phyloP scores from a whole-genome alignment of 2,113 vertebrate species.

The Phycodurus eques region DNA sequence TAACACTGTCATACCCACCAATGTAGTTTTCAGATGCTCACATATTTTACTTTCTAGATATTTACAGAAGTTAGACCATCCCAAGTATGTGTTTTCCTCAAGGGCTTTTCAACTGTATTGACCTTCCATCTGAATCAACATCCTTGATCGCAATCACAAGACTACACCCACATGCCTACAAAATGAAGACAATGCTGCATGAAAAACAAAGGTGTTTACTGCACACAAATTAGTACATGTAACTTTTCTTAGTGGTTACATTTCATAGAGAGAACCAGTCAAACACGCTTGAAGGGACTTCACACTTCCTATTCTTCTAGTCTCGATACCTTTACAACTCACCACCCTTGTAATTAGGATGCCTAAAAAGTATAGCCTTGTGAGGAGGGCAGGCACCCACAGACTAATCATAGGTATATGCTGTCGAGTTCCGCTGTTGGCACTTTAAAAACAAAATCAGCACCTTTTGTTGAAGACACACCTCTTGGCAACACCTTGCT shows the following conservation, averaged over 20 bases:
- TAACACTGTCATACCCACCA: background rate
- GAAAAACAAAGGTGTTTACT: background rate
- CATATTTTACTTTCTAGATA: conserved; percentile 31
- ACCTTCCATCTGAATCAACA: conserved; percentile 44
- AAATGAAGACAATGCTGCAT: background rate
- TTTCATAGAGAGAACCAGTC: conserved; percentile 16
- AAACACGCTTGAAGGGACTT: conserved; percentile 61
- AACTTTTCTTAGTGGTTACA: conserved; percentile 8
- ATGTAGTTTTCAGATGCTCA: conserved; percentile 6
- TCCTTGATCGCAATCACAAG: conserved; percentile 28
- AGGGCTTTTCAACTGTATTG: conserved; percentile 32
- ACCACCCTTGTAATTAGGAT: conserved; percentile 72
- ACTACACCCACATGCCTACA: conserved; percentile 41
- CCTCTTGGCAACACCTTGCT: conserved; percentile 31
- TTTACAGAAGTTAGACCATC: conserved; percentile 27
- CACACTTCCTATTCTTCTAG: conserved; percentile 60
- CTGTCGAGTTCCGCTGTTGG: conserved; percentile 63
- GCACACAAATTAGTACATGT: conserved; percentile 11
- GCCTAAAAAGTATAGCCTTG: conserved; percentile 66
- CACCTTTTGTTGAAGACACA: conserved; percentile 54
- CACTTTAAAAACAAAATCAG: conserved; percentile 67
- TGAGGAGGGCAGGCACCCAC: conserved; percentile 49
- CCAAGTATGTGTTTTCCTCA: conserved; percentile 30
- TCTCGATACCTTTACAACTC: conserved; percentile 67
- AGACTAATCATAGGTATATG: conserved; percentile 69